A percentile compares a stretch with the other conserved stretches of the same genome.
Evolutionary conservation across 1,140 invertebrate genomes (phyloP).

Genomic region (Zaprionus gabonicus): DNA sequence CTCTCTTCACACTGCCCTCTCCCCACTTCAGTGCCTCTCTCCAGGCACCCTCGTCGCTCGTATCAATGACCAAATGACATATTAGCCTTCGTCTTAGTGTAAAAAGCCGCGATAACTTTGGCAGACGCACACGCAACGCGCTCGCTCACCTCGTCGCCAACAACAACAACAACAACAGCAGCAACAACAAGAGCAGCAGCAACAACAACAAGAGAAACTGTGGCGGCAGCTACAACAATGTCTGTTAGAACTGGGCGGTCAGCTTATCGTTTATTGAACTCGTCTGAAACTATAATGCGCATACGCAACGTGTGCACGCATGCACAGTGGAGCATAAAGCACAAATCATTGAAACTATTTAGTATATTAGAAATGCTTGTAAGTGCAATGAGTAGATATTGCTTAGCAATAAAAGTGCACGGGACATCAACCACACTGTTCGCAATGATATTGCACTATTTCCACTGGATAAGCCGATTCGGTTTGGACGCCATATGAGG

Average conservation of each 20-base stretch:
- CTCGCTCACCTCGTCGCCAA: slow-evolving; percentile 4
- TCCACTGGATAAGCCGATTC: too few species aligned
- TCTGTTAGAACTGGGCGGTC: slow-evolving; percentile 54
- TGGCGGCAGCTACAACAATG: slow-evolving; percentile 17
- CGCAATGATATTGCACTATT: too few species aligned
- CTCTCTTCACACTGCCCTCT: background rate
- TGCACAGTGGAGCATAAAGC: slow-evolving; percentile 7
- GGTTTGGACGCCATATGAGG: too few species aligned
- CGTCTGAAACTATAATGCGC: slow-evolving; percentile 71
- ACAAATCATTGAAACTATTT: background rate
- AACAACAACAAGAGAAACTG: slow-evolving; percentile 17
- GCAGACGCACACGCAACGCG: slow-evolving; percentile 69
- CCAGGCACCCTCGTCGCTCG: slow-evolving; percentile 50
- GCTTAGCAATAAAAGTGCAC: background rate
- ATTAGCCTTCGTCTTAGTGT: slow-evolving; percentile 82
- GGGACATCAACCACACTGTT: too few species aligned
- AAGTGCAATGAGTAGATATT: background rate
- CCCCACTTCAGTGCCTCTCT: slow-evolving; percentile 4
- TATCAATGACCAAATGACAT: slow-evolving; percentile 82
- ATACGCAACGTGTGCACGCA: slow-evolving; percentile 70
- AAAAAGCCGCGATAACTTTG: slow-evolving; percentile 81
- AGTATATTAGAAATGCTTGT: background rate
- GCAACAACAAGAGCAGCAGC: slow-evolving; percentile 13
- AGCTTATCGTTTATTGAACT: slow-evolving; percentile 80
- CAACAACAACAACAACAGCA: slow-evolving; percentile 24